phyloP scores from a whole-genome alignment of 2,888 invertebrate species.

The Archips xylosteana region DNA sequence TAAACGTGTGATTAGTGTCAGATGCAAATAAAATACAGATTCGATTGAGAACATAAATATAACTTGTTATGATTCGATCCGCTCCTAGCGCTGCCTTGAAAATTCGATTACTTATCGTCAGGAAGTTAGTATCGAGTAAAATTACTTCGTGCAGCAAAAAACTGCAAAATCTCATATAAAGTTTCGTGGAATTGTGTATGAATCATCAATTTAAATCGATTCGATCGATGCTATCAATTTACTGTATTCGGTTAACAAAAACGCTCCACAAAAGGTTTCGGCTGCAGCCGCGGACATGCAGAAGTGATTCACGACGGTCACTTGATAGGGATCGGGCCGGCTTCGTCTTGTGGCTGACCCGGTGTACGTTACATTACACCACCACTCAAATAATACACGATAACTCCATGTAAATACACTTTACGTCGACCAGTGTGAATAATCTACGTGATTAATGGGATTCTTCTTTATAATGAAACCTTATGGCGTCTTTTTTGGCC shows the following conservation, averaged over 20 bases:
- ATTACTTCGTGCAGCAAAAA: constrained; percentile 23
- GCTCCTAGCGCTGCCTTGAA: constrained; percentile 17
- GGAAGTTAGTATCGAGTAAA: constrained; percentile 26
- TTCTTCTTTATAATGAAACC: constrained; percentile 4
- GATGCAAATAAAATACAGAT: constrained; percentile 26
- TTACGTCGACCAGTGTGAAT: constrained; percentile 15
- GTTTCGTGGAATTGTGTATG: constrained; percentile 63
- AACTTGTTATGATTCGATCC: constrained; percentile 22
- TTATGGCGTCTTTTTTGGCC: neutral
- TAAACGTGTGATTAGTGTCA: constrained; percentile 38
- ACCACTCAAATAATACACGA: constrained; percentile 43
- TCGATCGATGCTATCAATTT: constrained; percentile 65
- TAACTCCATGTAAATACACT: constrained; percentile 34
- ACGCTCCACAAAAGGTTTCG: constrained; percentile 68
- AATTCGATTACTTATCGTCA: constrained; percentile 13
- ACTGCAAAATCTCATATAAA: constrained; percentile 48
- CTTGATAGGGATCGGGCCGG: constrained; percentile 63
- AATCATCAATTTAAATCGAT: constrained; percentile 71
- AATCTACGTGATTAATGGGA: constrained; percentile 17
- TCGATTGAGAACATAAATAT: constrained; percentile 28
- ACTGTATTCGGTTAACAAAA: constrained; percentile 62
- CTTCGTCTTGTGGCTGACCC: constrained; percentile 67
- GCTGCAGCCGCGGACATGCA: constrained; percentile 54
- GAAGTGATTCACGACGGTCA: constrained; percentile 66
- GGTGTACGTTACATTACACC: constrained; percentile 59